Evolutionary conservation across 2,888 invertebrate genomes (phyloP), one percentile per base, ranked within the genome.

Genomic region (Nasonovia ribisnigri): DNA sequence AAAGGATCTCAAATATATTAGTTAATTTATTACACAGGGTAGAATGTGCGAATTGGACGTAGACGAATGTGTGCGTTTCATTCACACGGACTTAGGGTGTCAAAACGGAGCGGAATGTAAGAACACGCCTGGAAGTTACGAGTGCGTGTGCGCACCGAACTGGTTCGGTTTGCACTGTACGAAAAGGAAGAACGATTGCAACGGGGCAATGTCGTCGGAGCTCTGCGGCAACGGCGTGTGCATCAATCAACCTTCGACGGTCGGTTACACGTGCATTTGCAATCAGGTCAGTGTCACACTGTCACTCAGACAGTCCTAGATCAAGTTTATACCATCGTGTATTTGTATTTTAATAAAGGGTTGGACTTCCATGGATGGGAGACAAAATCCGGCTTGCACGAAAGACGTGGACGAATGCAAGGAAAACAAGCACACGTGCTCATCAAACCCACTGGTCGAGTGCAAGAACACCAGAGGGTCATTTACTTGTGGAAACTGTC

Each of bases 211-310:
- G 48, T 48, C 90, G n/a, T 29, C 96, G 95, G 98, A 98, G 95
- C 96, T 99, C 93, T 99, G 99, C 95, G 99, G 98, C 0, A 97
- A 99, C 95, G 99, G 99, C 0, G 97, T 97, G 20, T 99, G 99
- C 95, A 96, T 99, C 13, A 96, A 97, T 51, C 97, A 97, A 94
- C 96, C 96, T 67, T 95, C 95, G 48, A 95, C 95, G 48, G 26
- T 48, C 3, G 93, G 92, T 0, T 97, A 97, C 95, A 97, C 97
- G 92, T 98, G 98, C 95, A 96, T 98, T 94, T 98, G 98, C 95
- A 97, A 98, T 95, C 97, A 97, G 96, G 97, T 97, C 95, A 94
- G 95, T 51, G 90, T 6, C 16, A 95, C 96, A 60, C 95, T 97
- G 0, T 54, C 20, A n/a, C 5, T n/a, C 3, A 13, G 16, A n/a